Percentiles rank a stretch among this genome's conserved stretches.
Evolutionary conservation across 1,140 invertebrate genomes (phyloP).

Genomic region (Druon quercuslanigerum): DNA sequence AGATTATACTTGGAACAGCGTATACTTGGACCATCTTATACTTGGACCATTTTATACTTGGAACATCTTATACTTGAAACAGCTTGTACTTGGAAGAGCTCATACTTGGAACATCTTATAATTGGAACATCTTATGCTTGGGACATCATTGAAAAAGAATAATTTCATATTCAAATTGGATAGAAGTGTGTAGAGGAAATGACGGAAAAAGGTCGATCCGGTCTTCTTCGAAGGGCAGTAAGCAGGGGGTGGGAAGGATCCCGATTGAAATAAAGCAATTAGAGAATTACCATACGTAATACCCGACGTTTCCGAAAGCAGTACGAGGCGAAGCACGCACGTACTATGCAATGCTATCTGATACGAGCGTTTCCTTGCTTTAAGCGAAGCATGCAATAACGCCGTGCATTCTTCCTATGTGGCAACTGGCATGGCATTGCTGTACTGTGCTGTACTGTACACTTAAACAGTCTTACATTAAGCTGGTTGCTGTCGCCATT

Average conservation of each 20-base stretch:
- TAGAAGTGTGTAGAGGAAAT: not conserved
- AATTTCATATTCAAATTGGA: too few species aligned
- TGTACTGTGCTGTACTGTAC: too few species aligned
- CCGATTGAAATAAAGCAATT: constrained; percentile 71
- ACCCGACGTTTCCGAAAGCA: constrained; percentile 65
- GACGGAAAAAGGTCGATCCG: not conserved
- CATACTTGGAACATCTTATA: too few species aligned
- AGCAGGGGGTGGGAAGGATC: constrained; percentile 37
- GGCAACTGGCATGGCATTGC: constrained; percentile 39
- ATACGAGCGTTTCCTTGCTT: constrained; percentile 66
- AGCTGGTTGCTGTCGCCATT: constrained; percentile 46
- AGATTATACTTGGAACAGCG: too few species aligned
- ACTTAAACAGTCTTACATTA: constrained; percentile 46
- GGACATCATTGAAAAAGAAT: too few species aligned
- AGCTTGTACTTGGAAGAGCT: too few species aligned
- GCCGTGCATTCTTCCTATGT: constrained; percentile 60
- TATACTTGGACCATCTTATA: too few species aligned
- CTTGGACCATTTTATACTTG: too few species aligned
- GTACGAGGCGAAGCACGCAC: constrained; percentile 61
- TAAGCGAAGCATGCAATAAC: constrained; percentile 63
- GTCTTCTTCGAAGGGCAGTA: constrained; percentile 5
- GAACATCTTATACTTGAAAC: too few species aligned
- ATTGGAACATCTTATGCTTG: too few species aligned
- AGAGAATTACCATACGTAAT: constrained; percentile 69
- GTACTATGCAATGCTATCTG: constrained; percentile 61